Base-by-base conservation (phyloP, 2,113 vertebrate genomes). In the Gymnogyps californianus region DNA sequence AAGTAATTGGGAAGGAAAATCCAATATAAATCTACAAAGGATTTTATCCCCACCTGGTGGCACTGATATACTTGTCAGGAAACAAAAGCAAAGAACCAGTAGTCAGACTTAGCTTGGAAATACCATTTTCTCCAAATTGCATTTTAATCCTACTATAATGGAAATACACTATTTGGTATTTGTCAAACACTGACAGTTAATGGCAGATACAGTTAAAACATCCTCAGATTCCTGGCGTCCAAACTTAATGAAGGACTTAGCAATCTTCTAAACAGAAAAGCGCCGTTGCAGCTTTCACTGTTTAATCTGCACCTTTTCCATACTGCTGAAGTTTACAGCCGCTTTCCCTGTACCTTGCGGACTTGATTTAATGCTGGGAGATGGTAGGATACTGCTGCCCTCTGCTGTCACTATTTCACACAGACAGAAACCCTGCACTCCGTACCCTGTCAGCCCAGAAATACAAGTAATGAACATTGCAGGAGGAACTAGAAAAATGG, bases 111-210 rank as follows among this genome's bases (percentile, higher is more conserved):
- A 3, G 26, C 26, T 29, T 1, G 36, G 25, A 24, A 54, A 26
- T 1, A 22, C 18, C 16, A 0, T 2, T 12, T 6, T 6, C 38
- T 21, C 44, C 38, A 1, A 1, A 2, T 0, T 0, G 25, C 29
- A 6, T 9, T 44, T 32, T 32, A 29, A 0, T 8, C 36, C 66
- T 9, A 2, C 9, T 5, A 2, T 1, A 11, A 20, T 1, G 12
- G 52, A 16, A 58, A 7, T 0, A 4, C 7, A 4, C 9, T 3
- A 2, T 5, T 28, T 3, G 9, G 14, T 5, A 3, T 9, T 14
- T 15, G 36, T 19, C 34, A 7, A 10, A 13, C 6, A 3, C 44
- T 8, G 69, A 16, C 31, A 16, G n/a, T 3, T 8, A 6, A 13
- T 1, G 31, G 76, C 47, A 16, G 7, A 3, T 2, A 4, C 13